Evolutionary conservation across 37 sponge, comb jelly and placozoan genomes (phyloP).

Genomic region (Eunapius fragilis): DNA sequence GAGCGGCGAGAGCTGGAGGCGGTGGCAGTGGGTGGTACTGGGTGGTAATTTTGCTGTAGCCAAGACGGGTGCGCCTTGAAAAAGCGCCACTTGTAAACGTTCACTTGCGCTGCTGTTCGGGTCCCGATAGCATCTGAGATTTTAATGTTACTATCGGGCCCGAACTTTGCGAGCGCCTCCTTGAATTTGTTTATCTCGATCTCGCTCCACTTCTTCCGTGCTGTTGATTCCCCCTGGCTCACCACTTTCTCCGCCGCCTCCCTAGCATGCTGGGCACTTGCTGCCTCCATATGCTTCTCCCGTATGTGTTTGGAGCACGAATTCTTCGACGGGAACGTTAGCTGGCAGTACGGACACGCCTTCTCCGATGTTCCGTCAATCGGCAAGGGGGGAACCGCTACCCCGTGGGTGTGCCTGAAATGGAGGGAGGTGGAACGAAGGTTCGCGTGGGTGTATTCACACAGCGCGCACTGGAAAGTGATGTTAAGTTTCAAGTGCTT

Average conservation of each 20-base stretch:
- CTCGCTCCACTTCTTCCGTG: background rate
- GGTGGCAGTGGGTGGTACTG: background rate
- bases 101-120: background rate
- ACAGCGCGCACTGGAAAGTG: background rate
- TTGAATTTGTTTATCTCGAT: background rate
- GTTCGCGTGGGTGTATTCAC: background rate
- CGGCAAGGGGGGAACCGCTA: background rate
- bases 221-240: background rate
- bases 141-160: background rate
- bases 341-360: background rate
- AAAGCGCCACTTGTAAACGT: background rate
- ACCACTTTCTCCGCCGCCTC: background rate
- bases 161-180: background rate
- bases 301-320: background rate
- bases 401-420: background rate
- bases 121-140: background rate
- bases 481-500: background rate
- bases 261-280: background rate
- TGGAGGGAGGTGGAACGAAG: background rate
- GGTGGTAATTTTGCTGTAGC: background rate
- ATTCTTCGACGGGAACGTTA: background rate
- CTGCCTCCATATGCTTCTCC: background rate
- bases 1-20: background rate
- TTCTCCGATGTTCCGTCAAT: background rate
- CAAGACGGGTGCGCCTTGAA: background rate